phyloP scores from a whole-genome alignment of 2,888 invertebrate species.

The Timema cristinae region DNA sequence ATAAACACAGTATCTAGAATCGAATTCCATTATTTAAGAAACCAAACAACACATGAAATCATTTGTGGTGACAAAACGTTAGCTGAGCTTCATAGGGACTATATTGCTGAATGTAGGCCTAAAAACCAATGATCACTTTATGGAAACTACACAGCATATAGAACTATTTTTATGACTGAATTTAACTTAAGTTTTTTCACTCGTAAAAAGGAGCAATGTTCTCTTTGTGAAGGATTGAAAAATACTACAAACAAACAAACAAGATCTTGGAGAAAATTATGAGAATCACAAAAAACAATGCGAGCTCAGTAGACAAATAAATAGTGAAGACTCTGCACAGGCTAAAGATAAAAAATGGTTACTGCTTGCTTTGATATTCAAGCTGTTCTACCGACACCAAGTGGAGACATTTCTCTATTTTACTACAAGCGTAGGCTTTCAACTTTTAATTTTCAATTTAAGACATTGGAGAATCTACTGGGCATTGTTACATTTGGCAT shows the following conservation, averaged over 20 bases:
- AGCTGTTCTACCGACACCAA: slow-evolving; percentile 8
- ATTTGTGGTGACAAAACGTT: slow-evolving; percentile 37
- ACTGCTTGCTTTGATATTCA: slow-evolving; percentile 17
- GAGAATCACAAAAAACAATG: slow-evolving; percentile 19
- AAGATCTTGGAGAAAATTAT: slow-evolving; percentile 1
- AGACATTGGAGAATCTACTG: slow-evolving; percentile 5
- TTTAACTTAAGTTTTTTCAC: slow-evolving; percentile 15
- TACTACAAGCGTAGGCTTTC: slow-evolving; percentile 20
- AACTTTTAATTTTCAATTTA: slow-evolving; percentile 6
- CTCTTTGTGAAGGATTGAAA: slow-evolving; percentile 8
- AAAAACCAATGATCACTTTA: slow-evolving; percentile 8
- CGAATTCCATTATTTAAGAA: slow-evolving; percentile 35
- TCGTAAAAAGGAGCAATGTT: slow-evolving; percentile 13
- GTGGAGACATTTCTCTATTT: slow-evolving; percentile 5
- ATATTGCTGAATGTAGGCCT: slow-evolving; percentile 31
- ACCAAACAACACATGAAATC: slow-evolving; percentile 33
- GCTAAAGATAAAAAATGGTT: slow-evolving; percentile 12
- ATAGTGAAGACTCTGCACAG: slow-evolving; percentile 5
- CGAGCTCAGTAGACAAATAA: slow-evolving; percentile 14
- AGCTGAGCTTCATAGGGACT: slow-evolving; percentile 14
- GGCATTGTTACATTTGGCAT: slow-evolving; percentile 19
- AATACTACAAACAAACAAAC: slow-evolving; percentile 11
- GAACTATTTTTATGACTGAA: slow-evolving; percentile 17
- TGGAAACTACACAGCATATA: slow-evolving; percentile 17
- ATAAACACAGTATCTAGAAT: slow-evolving; percentile 36